Evolutionary conservation across 2,797 vertebrate species (phyloP).

Genomic region (Aratinga solstitialis): DNA sequence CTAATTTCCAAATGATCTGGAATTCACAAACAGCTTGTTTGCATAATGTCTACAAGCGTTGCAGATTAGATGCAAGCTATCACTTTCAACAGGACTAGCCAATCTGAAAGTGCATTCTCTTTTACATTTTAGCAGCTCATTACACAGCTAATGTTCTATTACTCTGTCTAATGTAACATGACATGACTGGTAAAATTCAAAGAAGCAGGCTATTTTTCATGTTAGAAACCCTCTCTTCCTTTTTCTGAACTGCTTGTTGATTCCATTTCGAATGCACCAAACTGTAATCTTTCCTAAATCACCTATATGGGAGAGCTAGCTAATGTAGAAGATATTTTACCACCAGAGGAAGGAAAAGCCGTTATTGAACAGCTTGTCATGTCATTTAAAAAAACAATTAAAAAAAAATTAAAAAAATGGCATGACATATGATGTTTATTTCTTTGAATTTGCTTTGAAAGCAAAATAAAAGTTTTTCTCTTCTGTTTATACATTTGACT

Average conservation of each 20-base stretch:
- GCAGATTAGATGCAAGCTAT: slow-evolving; percentile 50
- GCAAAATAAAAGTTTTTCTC: slow-evolving; percentile 25
- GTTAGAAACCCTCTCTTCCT: slow-evolving; percentile 35
- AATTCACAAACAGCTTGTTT: slow-evolving; percentile 61
- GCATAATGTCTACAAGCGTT: slow-evolving; percentile 41
- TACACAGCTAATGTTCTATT: slow-evolving; percentile 75
- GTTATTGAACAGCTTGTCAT: slow-evolving; percentile 41
- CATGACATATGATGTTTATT: slow-evolving; percentile 61
- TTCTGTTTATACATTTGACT: slow-evolving; percentile 68
- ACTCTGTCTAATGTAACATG: slow-evolving; percentile 71
- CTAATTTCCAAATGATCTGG: slow-evolving; percentile 23
- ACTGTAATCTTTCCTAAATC: neutral
- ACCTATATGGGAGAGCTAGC: neutral
- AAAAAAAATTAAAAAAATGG: neutral
- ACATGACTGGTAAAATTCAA: slow-evolving; percentile 63
- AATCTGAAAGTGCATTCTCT: slow-evolving; percentile 60
- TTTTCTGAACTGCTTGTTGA: slow-evolving; percentile 6
- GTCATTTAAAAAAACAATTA: neutral
- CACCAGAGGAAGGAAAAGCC: slow-evolving; percentile 20
- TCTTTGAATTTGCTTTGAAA: slow-evolving; percentile 65
- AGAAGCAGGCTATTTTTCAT: slow-evolving; percentile 69
- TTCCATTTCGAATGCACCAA: neutral
- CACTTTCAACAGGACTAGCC: slow-evolving; percentile 56
- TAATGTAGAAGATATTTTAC: slow-evolving; percentile 8
- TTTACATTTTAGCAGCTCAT: slow-evolving; percentile 74